Conservation (phyloP, 2,888 invertebrate genomes). For the Drosophila multiciliata region DNA sequence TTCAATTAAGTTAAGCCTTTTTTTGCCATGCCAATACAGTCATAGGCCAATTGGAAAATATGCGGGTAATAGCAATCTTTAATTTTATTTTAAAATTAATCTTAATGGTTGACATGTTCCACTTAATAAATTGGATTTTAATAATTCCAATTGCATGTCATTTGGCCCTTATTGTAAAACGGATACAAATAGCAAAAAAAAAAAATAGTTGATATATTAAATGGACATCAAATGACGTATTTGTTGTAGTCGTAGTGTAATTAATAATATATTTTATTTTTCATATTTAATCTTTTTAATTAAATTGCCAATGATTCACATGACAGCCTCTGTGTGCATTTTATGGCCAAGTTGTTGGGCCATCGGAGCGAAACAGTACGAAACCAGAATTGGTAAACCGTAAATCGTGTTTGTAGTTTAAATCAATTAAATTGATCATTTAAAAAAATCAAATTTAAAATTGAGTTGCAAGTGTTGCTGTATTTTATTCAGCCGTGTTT, state of each 20-base stretch:
- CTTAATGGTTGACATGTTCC: neutral
- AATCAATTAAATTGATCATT: slow-evolving; percentile 74
- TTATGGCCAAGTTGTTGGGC: slow-evolving; percentile 36
- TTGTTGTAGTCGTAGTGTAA: slow-evolving; percentile 29
- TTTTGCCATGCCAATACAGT: neutral
- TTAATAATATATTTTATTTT: slow-evolving; percentile 76
- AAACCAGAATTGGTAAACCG: slow-evolving; percentile 43
- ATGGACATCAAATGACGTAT: slow-evolving; percentile 35
- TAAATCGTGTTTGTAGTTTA: slow-evolving; percentile 66
- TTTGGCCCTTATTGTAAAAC: slow-evolving; percentile 17
- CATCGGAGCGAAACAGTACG: slow-evolving; percentile 24
- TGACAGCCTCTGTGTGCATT: slow-evolving; percentile 22
- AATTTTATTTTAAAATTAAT: neutral
- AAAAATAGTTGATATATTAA: slow-evolving; percentile 15
- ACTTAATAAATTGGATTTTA: slow-evolving; percentile 2
- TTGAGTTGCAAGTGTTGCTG: slow-evolving; percentile 48
- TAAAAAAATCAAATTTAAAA: slow-evolving; percentile 65
- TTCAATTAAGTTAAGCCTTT: neutral
- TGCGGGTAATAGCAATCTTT: neutral
- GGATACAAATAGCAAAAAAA: neutral
- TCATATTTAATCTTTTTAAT: slow-evolving; percentile 79
- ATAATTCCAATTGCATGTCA: slow-evolving; percentile 11
- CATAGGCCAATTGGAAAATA: neutral
- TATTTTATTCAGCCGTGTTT: slow-evolving; percentile 18
- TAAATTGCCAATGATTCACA: slow-evolving; percentile 70